phyloP scores from a whole-genome alignment of 2,888 invertebrate species.

The Idaea biselata region DNA sequence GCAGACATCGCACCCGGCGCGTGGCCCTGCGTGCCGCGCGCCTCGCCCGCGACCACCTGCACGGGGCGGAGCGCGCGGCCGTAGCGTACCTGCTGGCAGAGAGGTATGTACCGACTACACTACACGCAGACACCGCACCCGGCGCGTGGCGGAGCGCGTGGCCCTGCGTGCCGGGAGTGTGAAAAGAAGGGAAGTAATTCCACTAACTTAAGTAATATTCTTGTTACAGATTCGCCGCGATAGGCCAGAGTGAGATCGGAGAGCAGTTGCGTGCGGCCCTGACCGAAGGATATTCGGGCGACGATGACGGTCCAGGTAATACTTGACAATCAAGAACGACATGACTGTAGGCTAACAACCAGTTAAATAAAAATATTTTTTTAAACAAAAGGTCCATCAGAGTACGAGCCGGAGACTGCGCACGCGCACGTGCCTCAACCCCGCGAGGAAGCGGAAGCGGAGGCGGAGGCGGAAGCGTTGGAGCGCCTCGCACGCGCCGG shows the following conservation, averaged over 20 bases:
- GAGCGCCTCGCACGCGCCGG: conserved; percentile 69
- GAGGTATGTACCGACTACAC: too few species aligned
- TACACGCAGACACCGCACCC: too few species aligned
- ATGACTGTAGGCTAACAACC: background rate
- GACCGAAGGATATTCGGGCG: conserved; percentile 49
- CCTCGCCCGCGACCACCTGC: too few species aligned
- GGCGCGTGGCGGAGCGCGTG: too few species aligned
- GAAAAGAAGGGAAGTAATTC: too few species aligned
- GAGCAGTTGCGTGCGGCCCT: conserved; percentile 68
- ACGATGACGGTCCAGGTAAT: conserved; percentile 53
- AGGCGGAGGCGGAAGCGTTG: conserved; percentile 48
- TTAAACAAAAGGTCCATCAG: background rate
- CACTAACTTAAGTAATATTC: background rate
- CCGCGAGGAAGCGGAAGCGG: conserved; percentile 30
- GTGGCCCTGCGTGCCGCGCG: too few species aligned
- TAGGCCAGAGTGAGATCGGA: conserved; percentile 70
- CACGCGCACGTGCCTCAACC: background rate
- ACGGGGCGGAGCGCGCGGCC: too few species aligned
- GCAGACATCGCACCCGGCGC: too few species aligned
- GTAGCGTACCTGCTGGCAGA: too few species aligned
- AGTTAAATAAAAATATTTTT: too few species aligned
- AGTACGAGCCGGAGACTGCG: conserved; percentile 19
- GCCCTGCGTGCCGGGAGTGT: too few species aligned
- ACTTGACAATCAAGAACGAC: background rate
- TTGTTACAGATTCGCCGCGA: conserved; percentile 59